Evolutionary conservation across 1,140 invertebrate species (phyloP).

Genomic region (Cryptotermes secundus): DNA sequence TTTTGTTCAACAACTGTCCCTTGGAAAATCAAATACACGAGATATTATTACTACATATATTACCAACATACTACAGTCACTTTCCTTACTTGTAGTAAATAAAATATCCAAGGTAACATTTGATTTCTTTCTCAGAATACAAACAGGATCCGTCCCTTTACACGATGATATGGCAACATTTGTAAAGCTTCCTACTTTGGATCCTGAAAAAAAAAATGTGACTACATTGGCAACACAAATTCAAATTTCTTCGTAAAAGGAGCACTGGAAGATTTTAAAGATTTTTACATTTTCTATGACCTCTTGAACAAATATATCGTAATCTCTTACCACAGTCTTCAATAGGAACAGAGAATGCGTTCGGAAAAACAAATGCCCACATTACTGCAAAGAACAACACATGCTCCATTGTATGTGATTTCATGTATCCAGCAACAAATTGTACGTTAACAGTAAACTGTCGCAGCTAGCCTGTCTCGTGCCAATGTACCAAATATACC

Average conservation of each 20-base stretch:
- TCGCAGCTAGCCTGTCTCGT: no score
- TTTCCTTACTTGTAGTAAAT: conserved; percentile 58
- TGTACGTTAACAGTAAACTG: no score
- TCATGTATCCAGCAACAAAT: no score
- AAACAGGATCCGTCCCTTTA: conserved; percentile 52
- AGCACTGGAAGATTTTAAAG: no score
- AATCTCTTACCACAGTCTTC: conserved; percentile 4
- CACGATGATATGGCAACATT: conserved; percentile 58
- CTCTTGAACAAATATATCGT: not conserved
- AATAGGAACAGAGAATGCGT: not conserved
- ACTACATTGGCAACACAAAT: not conserved
- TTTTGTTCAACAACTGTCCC: no score
- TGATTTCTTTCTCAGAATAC: conserved; percentile 58
- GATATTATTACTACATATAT: no score
- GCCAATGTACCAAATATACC: no score
- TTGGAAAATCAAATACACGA: no score
- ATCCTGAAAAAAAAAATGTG: conserved; percentile 49
- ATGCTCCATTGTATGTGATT: not conserved
- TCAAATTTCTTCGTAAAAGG: no score
- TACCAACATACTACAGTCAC: not conserved
- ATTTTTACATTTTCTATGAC: no score
- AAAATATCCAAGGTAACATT: conserved; percentile 61
- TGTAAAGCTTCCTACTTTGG: conserved; percentile 56
- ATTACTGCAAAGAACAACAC: not conserved
- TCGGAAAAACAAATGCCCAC: not conserved